phyloP scores from a whole-genome alignment of 2,797 vertebrate genomes.

The Loriculus beryllinus region DNA sequence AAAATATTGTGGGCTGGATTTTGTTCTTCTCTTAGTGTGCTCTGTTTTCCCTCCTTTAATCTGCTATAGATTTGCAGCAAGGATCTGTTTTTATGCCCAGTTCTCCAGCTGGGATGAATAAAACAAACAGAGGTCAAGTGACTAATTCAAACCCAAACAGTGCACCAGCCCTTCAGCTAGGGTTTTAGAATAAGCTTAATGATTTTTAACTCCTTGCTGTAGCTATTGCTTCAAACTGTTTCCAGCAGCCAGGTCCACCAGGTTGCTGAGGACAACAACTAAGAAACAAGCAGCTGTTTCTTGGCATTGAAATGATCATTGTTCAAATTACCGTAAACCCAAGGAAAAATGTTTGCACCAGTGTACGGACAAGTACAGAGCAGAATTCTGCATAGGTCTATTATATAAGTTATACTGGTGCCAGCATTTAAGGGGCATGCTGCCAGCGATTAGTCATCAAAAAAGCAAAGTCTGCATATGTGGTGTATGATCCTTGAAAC shows the following conservation, averaged over 20 bases:
- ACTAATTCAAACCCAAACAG: conserved; percentile 53
- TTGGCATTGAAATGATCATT: neutral
- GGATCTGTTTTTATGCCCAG: conserved; percentile 1
- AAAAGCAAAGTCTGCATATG: neutral
- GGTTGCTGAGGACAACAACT: neutral
- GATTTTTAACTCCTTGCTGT: conserved; percentile 52
- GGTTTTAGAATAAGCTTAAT: conserved; percentile 16
- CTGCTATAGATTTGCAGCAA: neutral
- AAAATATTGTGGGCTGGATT: neutral
- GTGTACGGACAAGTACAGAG: neutral
- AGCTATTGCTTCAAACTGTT: neutral
- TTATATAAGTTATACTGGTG: neutral
- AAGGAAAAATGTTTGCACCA: neutral
- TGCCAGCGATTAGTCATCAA: neutral
- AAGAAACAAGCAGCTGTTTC: neutral
- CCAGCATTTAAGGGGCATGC: neutral
- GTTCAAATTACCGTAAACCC: fast-evolving
- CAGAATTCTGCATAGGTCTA: neutral
- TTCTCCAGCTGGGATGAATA: conserved; percentile 8
- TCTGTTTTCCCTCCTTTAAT: conserved; percentile 2
- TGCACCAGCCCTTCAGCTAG: neutral
- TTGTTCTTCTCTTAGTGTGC: neutral
- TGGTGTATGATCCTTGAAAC: neutral
- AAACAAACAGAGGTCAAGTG: conserved; percentile 52
- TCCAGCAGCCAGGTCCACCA: neutral